phyloP scores from a whole-genome alignment of 1,140 invertebrate species.

The Rhopalosiphum maidis region DNA sequence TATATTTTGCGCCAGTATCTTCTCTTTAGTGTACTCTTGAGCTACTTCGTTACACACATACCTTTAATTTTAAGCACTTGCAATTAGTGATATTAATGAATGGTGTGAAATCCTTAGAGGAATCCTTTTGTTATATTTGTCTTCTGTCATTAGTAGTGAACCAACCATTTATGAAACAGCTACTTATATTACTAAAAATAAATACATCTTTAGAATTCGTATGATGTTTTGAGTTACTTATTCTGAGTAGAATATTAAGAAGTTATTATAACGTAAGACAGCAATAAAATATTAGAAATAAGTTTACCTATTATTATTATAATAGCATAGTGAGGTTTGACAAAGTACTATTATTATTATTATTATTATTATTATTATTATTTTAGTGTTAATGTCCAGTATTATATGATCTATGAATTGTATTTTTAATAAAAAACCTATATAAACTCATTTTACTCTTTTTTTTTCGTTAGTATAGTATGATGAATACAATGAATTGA shows the following conservation, averaged over 20 bases:
- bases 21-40: not conserved
- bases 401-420: not conserved
- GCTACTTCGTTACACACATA: not conserved
- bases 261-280: not conserved
- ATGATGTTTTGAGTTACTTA: not conserved
- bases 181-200: slow-evolving; percentile 26
- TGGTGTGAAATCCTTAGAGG: not conserved
- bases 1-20: not conserved
- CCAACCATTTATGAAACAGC: not conserved
- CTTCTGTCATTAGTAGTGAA: not conserved
- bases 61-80: slow-evolving; percentile 15
- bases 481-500: not conserved
- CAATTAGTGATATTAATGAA: slow-evolving; percentile 43
- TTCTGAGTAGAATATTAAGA: not conserved
- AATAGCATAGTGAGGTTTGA: not conserved
- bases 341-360: not conserved
- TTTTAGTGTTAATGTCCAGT: not conserved
- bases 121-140: slow-evolving; percentile 20
- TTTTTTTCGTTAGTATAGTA: not conserved
- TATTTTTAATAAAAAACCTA: not conserved
- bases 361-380: too few species aligned
- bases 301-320: not conserved
- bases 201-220: not conserved
- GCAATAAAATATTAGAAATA: not conserved
- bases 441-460: not conserved